A percentile compares a stretch with the other conserved stretches of the same genome.
phyloP scores from a whole-genome alignment of 2,113 vertebrate species.

The Hystrix brachyura region DNA sequence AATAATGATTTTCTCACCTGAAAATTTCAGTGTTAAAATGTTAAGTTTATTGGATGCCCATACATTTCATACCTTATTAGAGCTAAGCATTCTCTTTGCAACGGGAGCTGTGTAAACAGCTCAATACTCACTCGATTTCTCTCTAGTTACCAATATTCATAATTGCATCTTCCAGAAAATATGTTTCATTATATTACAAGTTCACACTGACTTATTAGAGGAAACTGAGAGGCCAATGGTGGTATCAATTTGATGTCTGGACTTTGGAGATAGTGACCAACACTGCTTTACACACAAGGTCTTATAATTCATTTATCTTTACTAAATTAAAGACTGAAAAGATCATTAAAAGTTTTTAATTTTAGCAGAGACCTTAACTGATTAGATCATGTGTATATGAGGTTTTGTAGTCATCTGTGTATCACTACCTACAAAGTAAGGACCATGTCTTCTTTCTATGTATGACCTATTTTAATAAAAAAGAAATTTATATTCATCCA shows the following conservation, averaged over 20 bases:
- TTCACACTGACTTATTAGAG: slow-evolving; percentile 40
- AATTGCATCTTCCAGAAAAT: slow-evolving; percentile 60
- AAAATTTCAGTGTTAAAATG: slow-evolving; percentile 51
- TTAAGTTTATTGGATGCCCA: not conserved
- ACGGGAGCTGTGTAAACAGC: not conserved
- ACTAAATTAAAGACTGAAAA: slow-evolving; percentile 7
- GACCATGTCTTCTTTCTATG: not conserved
- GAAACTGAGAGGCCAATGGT: slow-evolving; percentile 33
- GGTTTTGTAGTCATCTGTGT: not conserved
- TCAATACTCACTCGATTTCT: slow-evolving; percentile 51
- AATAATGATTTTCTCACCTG: slow-evolving; percentile 28
- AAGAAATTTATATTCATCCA: not conserved
- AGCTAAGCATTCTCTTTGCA: slow-evolving; percentile 13
- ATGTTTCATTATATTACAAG: slow-evolving; percentile 25
- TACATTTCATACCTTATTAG: slow-evolving; percentile 36
- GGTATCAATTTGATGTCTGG: not conserved
- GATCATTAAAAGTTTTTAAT: not conserved
- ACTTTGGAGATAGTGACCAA: slow-evolving; percentile 25
- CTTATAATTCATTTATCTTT: slow-evolving; percentile 35
- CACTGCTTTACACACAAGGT: not conserved
- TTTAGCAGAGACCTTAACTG: not conserved
- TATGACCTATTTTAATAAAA: not conserved
- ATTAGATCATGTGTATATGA: not conserved
- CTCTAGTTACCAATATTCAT: slow-evolving; percentile 60
- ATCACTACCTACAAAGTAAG: slow-evolving; percentile 27